These are phyloP conservation scores for Hydrolagus colliei DNA, from an alignment of 2,797 vertebrate genomes.

Conservation along the genomic window DNA sequence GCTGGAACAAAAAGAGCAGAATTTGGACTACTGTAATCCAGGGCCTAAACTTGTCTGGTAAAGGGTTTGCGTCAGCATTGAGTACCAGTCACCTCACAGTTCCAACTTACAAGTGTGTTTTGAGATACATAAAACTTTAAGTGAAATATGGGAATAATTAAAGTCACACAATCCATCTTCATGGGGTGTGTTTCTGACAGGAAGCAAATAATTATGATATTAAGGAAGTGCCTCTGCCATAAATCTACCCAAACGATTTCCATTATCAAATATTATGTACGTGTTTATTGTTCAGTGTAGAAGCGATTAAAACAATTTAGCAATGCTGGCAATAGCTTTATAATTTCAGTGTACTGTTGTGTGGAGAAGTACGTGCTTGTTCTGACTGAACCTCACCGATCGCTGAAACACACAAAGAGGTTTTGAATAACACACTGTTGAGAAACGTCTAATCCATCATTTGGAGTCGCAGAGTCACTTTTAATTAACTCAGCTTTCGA, in stretches of 20 bases:
- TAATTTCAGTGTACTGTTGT: background rate
- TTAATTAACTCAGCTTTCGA: too few species aligned
- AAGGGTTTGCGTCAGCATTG: background rate
- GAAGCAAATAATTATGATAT: background rate
- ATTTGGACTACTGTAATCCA: slow-evolving; percentile 7
- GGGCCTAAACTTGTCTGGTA: background rate
- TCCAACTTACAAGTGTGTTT: background rate
- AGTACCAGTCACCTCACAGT: background rate
- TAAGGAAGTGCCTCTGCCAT: background rate
- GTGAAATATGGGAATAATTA: background rate
- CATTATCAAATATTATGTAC: background rate
- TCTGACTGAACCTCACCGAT: background rate
- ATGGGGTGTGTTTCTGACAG: background rate
- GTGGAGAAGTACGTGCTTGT: background rate
- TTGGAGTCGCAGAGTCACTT: too few species aligned
- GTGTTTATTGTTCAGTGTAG: background rate
- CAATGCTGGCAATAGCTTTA: background rate
- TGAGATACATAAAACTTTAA: background rate
- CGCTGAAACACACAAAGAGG: too few species aligned
- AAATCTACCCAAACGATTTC: background rate
- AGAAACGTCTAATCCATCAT: too few species aligned
- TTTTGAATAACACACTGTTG: too few species aligned
- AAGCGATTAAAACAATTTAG: too few species aligned
- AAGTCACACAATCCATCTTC: background rate
- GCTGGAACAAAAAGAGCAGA: background rate